Conservation (phyloP, 2,113 vertebrate species). For the Anarhynchus alexandrinus region DNA sequence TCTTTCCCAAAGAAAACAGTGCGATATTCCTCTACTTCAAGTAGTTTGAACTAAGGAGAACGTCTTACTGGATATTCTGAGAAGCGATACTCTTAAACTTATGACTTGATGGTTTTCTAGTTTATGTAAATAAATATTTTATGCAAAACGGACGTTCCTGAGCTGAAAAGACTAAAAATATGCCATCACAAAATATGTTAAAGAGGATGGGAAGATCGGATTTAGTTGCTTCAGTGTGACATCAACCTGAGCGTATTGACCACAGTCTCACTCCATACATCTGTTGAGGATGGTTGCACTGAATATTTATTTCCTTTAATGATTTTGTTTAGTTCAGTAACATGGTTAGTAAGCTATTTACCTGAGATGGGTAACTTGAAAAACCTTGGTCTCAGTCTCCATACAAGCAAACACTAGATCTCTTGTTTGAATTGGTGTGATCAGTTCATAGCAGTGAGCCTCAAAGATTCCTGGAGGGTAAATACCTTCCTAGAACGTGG, state of each 20-base stretch:
- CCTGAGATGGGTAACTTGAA: not conserved
- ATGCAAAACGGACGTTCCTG: not conserved
- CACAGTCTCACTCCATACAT: not conserved
- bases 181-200: not conserved
- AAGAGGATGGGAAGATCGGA: not conserved
- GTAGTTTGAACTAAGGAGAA: not conserved
- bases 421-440: not conserved
- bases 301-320: not conserved
- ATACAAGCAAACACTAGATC: not conserved
- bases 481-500: not conserved
- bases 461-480: not conserved
- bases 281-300: not conserved
- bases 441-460: not conserved
- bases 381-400: not conserved
- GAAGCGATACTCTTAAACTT: not conserved
- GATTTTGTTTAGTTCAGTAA: not conserved
- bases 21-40: not conserved
- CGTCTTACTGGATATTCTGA: accelerated
- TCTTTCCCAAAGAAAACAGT: not conserved
- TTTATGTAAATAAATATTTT: not conserved
- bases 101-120: not conserved
- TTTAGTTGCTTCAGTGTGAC: not conserved
- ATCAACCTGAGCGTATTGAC: not conserved
- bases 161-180: not conserved
- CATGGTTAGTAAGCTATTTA: not conserved